Base-by-base conservation (phyloP, 2,797 vertebrate genomes). In the Avahi laniger region DNA sequence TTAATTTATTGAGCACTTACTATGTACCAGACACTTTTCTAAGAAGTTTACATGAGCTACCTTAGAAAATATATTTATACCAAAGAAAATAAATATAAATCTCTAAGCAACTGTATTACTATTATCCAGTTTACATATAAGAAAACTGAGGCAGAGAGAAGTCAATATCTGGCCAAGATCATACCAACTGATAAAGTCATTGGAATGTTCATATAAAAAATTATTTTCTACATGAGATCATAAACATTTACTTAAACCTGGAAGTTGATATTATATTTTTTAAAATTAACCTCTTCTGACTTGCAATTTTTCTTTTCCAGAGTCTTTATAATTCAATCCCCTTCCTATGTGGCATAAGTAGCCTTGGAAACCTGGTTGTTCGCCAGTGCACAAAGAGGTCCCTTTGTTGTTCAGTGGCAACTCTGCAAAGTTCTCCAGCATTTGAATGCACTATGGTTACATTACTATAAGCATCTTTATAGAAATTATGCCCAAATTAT, bases 111-210 rank as follows among this genome's bases (percentile, higher is more conserved):
- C 22, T 83, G 28, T 61, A 33, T 70, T 88, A 54, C 38, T 88
- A 15, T 78, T 54, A 76, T 59, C 46, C 24, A 61, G 33, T 41
- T 59, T 73, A 69, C 12, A 33, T 57, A 41, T 33, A 65, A 73
- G 41, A 48, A 94, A 92, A 95, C 10, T 46, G 50, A 91, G 65
- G n/a, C 69, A 93, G 72, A 93, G 2, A 67, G 24, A 95, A 70
- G 41, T 67, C 28, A 94, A 35, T 75, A 76, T 70, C 87, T 78
- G 83, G 22, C 10, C 48, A 61, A 92, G 2, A 76, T 65, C 63
- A 90, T 18, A 43, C 2, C 2, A 41, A 22, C 33, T 81, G 79
- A 65, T 41, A 73, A 78, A 85, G 38, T 63, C 75, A 9, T 80
- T 86, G 9, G 80, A 84, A 88, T 89, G 11, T 67, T 14, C 59